phyloP scores from a whole-genome alignment of 2,888 invertebrate species.

The Lycia hirtaria region DNA sequence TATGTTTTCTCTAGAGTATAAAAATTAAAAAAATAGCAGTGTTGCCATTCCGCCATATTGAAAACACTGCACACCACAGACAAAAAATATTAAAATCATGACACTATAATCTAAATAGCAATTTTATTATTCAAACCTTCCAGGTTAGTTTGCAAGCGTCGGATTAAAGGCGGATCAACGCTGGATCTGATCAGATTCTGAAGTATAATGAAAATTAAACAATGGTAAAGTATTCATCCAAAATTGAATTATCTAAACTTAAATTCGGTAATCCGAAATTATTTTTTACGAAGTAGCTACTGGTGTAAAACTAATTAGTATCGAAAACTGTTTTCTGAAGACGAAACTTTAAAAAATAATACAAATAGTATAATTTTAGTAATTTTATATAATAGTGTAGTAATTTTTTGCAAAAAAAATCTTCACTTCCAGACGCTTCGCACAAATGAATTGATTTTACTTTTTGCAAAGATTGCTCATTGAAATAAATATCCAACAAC shows the following conservation, averaged over 20 bases:
- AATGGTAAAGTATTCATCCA: constrained; percentile 19
- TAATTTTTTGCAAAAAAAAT: not conserved
- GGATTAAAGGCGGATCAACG: constrained; percentile 46
- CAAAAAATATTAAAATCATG: too few relatives aligned
- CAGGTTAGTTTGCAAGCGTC: constrained; percentile 21
- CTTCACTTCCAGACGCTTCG: too few relatives aligned
- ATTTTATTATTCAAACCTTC: constrained; percentile 4
- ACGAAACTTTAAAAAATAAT: not conserved
- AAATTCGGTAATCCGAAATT: constrained; percentile 19
- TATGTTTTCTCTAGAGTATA: too few relatives aligned
- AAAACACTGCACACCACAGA: too few relatives aligned
- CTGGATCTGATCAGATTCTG: constrained; percentile 45
- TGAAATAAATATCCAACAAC: too few relatives aligned
- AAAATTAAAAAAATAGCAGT: too few relatives aligned
- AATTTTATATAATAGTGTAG: not conserved
- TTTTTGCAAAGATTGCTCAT: too few relatives aligned
- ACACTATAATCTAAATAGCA: not conserved
- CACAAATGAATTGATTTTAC: too few relatives aligned
- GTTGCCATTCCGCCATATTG: too few relatives aligned
- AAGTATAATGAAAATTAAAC: constrained; percentile 52
- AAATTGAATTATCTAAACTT: constrained; percentile 7
- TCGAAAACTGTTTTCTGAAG: not conserved
- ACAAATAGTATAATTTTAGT: not conserved
- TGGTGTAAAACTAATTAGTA: not conserved
- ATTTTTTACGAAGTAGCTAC: constrained; percentile 2